Evolutionary conservation across 64 coral and sea anemone species (phyloP).

Genomic region (Pocillopora damicornis): DNA sequence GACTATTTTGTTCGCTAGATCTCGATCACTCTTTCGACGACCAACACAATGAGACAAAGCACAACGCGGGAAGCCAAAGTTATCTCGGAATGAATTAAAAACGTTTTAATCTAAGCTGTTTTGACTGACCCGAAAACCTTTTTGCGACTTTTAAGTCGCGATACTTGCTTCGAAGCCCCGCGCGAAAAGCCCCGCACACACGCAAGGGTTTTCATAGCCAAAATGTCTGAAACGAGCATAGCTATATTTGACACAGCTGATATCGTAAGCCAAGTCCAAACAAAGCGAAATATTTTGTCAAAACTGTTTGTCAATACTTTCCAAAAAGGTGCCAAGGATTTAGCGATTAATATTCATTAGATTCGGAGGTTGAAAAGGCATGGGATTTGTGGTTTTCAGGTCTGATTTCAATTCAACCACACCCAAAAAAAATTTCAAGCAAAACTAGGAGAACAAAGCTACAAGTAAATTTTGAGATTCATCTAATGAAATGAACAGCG

Average conservation of each 20-base stretch:
- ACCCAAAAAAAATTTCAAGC: neutral
- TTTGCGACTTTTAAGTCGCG: neutral
- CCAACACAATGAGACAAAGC: neutral
- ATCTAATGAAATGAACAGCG: neutral
- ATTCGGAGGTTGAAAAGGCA: neutral
- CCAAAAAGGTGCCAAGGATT: slow-evolving; percentile 1
- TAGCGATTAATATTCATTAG: slow-evolving; percentile 19
- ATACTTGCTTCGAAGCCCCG: neutral
- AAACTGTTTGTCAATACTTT: slow-evolving; percentile 2
- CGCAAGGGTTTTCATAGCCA: neutral
- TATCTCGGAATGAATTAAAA: slow-evolving; percentile 25
- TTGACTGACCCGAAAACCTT: neutral
- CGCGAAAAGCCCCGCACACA: neutral
- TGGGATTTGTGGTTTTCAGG: neutral
- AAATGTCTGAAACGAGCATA: neutral
- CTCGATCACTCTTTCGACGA: too few species aligned
- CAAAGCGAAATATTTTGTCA: neutral
- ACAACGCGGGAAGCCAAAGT: neutral
- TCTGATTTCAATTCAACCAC: neutral
- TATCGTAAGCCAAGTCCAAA: neutral
- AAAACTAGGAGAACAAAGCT: neutral
- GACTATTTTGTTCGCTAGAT: neutral
- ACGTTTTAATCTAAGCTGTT: neutral
- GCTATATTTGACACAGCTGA: too few species aligned
- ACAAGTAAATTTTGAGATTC: neutral